Base-by-base conservation (phyloP, 1,140 invertebrate genomes). In the Apis dorsata region DNA sequence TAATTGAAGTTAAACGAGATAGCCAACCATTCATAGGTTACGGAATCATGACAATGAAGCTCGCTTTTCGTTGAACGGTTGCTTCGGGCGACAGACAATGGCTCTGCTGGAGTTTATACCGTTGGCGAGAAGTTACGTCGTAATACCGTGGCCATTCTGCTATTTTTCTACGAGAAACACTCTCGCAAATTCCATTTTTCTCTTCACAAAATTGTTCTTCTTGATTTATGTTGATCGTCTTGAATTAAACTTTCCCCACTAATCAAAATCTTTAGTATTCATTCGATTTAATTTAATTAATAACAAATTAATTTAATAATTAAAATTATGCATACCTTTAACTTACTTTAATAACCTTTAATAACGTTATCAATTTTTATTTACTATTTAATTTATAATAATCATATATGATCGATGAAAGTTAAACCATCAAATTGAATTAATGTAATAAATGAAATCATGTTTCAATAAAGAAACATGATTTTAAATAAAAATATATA, bases 1-100 rank as follows among this genome's bases (percentile, higher is more conserved):
- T 91, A 91, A 91, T 91, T 91, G 90, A 91, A 91, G 91, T 91
- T 91, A 91, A 91, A 91, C 91, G 90, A 91, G 91, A 91, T 90
- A 91, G 89, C 90, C 86, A 76, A 71, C 90, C 90, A 91, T 91
- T 91, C 90, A 91, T 81, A 84, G 78, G 84, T 86, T 84, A 84
- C 88, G 79, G 83, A 82, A 86, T 87, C 88, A 74, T 90, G 87
- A 91, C 91, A 91, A 91, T 91, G 90, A 91, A 90, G 86, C 86
- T 86, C 79, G 77, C 86, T 90, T 77, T 81, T 78, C 71, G 78
- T 85, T 90, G 83, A 89, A 86, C 88, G 83, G 82, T 85, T 80
- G 87, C 79, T 78, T 84, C 85, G 17, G 83, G 88, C 87, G 90
- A 90, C 90, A 90, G 88, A 91, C 91, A 91, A 91, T 91, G 78